phyloP scores from a whole-genome alignment of 2,888 invertebrate genomes.

The Loripinus fragilis region DNA sequence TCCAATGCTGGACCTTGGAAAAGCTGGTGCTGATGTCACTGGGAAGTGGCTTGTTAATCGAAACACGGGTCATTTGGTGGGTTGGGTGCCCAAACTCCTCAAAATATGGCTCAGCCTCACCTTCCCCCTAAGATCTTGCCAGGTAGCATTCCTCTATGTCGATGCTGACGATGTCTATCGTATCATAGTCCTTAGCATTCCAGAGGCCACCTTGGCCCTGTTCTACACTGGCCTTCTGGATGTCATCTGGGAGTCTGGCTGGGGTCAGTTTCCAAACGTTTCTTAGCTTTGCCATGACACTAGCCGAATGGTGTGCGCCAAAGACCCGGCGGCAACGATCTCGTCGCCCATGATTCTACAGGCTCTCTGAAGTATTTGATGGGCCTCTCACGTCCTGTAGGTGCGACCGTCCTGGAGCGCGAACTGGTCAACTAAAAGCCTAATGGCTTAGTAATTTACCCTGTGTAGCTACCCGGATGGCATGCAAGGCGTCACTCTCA shows the following conservation, averaged over 20 bases:
- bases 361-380: neutral
- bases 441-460: neutral
- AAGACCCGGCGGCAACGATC: neutral
- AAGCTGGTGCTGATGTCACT: neutral
- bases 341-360: neutral
- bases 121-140: neutral
- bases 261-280: neutral
- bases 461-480: neutral
- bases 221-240: constrained; percentile 16
- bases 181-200: neutral
- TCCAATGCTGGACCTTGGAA: neutral
- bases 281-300: neutral
- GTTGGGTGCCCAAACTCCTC: constrained; percentile 32
- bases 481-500: neutral
- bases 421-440: too few relatives aligned
- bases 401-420: neutral
- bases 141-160: neutral
- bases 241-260: neutral
- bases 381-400: neutral
- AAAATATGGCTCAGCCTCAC: constrained; percentile 30
- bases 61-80: neutral
- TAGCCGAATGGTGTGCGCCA: constrained; percentile 8
- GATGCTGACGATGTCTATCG: neutral
- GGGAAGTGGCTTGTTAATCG: neutral
- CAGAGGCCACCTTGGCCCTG: neutral